Percentiles rank a stretch among this genome's conserved stretches.
These are phyloP conservation scores for Mycalesis mineus DNA, from an alignment of 2,888 invertebrate species.

Conservation along the genomic window DNA sequence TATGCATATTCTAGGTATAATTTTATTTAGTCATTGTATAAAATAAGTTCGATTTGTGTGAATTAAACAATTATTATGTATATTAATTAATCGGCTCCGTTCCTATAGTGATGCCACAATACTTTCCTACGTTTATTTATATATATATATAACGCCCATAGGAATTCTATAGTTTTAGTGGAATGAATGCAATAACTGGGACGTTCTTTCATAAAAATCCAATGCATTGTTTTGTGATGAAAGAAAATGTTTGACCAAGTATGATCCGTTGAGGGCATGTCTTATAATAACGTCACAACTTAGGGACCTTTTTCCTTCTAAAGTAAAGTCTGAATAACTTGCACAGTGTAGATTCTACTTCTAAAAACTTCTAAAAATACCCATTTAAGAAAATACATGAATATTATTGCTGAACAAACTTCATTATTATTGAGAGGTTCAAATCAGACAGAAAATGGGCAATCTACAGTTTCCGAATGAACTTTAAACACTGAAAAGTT, in stretches of 20 bases:
- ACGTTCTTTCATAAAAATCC: conserved; percentile 38
- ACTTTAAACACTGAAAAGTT: no score
- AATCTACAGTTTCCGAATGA: no score
- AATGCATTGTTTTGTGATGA: conserved; percentile 45
- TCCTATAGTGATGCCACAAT: conserved; percentile 66
- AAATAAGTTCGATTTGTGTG: conserved; percentile 68
- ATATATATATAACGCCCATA: conserved; percentile 58
- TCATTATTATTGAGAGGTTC: no score
- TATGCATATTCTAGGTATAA: conserved; percentile 66
- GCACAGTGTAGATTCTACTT: no score
- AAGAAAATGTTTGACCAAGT: conserved; percentile 39
- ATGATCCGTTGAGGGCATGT: conserved; percentile 31
- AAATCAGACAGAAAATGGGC: no score
- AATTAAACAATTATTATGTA: conserved; percentile 39
- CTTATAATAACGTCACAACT: background rate
- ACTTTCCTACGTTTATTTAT: conserved; percentile 51
- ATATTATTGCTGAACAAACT: no score
- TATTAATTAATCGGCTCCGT: conserved; percentile 64
- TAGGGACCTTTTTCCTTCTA: background rate
- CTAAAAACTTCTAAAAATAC: no score
- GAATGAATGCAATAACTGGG: conserved; percentile 48
- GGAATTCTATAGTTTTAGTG: conserved; percentile 55
- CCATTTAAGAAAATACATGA: no score
- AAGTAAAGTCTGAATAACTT: background rate
- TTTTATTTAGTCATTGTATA: conserved; percentile 73